Percentiles rank a stretch among this genome's conserved stretches.
These are phyloP conservation scores for Leucozona laternaria DNA, from an alignment of 2,888 invertebrate species.

Conservation along the genomic window DNA sequence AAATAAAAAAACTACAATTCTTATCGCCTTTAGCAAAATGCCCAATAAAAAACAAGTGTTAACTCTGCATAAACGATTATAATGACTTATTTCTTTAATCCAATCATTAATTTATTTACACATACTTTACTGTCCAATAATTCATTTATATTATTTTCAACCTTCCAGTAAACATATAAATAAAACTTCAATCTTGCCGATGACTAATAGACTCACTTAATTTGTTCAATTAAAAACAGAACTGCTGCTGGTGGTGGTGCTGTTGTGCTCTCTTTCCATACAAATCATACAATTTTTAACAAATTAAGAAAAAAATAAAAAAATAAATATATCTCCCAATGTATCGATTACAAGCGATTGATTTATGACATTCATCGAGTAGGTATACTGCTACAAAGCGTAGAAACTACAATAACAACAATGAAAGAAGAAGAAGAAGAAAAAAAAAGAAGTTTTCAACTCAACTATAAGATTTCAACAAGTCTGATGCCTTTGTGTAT, in stretches of 20 bases:
- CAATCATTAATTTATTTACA: conserved; percentile 58
- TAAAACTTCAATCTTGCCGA: conserved; percentile 48
- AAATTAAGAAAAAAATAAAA: conserved; percentile 18
- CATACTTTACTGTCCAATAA: conserved; percentile 22
- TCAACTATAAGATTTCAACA: conserved; percentile 25
- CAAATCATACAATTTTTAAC: conserved; percentile 48
- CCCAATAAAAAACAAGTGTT: conserved; percentile 10
- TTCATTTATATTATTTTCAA: conserved; percentile 68
- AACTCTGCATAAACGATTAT: conserved; percentile 56
- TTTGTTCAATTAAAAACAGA: conserved; percentile 72
- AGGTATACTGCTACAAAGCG: conserved; percentile 11
- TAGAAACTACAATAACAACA: neutral
- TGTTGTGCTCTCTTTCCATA: conserved; percentile 65
- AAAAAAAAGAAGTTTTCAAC: neutral
- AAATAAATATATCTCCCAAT: conserved; percentile 39
- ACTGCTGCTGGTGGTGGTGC: neutral
- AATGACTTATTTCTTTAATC: conserved; percentile 55
- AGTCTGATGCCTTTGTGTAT: conserved; percentile 23
- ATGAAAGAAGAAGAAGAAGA: neutral
- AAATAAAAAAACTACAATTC: neutral
- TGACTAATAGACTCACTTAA: conserved; percentile 75
- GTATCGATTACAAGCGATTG: conserved; percentile 74
- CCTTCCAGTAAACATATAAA: conserved; percentile 56
- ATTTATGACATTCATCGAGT: conserved; percentile 65
- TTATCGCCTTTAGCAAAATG: conserved; percentile 29